Evolutionary conservation across 2,888 invertebrate species (phyloP).

Genomic region (Athalia circularis): DNA sequence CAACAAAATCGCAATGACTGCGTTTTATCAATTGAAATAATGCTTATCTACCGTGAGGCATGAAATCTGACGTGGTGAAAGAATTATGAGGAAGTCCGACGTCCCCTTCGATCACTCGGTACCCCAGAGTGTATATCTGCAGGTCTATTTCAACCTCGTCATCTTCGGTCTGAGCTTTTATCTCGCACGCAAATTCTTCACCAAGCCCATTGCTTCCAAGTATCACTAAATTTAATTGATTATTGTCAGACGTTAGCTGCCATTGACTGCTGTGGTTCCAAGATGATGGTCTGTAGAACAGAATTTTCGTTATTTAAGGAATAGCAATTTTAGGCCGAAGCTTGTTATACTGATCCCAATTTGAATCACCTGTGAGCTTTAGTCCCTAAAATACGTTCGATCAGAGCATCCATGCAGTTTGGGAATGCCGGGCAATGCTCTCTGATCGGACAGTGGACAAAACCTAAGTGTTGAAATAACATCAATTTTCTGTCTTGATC

Average conservation of each 20-base stretch:
- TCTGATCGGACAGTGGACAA: conserved; percentile 95
- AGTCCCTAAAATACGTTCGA: conserved; percentile 82
- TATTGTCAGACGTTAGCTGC: conserved; percentile 81
- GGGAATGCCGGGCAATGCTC: conserved; percentile 95
- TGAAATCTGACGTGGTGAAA: conserved; percentile 89
- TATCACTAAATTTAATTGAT: conserved; percentile 90
- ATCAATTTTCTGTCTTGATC: conserved; percentile 96
- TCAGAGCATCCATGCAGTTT: conserved; percentile 87
- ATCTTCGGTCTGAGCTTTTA: conserved; percentile 89
- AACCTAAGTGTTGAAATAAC: conserved; percentile 95
- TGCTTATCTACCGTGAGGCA: conserved; percentile 85
- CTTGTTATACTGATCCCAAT: too few relatives aligned
- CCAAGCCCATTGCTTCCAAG: conserved; percentile 91
- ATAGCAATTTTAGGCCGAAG: background rate
- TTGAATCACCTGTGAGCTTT: conserved; percentile 78
- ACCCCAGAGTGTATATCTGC: conserved; percentile 88
- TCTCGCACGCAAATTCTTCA: conserved; percentile 90
- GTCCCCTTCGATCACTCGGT: conserved; percentile 91
- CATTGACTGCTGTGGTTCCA: conserved; percentile 81
- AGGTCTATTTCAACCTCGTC: conserved; percentile 90
- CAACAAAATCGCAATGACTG: background rate
- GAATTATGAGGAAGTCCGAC: conserved; percentile 87
- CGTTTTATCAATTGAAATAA: conserved; percentile 9
- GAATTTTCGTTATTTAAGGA: background rate
- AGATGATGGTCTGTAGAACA: conserved; percentile 76